A percentile compares a stretch with the other conserved stretches of the same genome.
These are phyloP conservation scores for Hartigia nigra DNA, from an alignment of 2,888 invertebrate species.

Conservation along the genomic window DNA sequence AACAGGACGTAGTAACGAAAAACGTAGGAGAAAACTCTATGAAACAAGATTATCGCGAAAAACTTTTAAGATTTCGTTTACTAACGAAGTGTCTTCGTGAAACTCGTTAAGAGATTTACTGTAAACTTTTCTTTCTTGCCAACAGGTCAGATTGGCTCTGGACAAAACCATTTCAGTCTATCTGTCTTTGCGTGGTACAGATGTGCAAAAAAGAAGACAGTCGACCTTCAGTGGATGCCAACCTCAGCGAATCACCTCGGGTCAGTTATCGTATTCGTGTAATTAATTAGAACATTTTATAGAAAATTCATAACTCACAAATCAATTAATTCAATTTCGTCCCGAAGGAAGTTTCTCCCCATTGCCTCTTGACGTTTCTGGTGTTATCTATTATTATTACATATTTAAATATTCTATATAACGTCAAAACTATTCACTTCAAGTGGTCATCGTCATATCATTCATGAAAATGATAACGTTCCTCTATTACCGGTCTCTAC, in stretches of 20 bases:
- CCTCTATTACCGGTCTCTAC: not conserved
- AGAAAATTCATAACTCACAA: not conserved
- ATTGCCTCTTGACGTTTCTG: not conserved
- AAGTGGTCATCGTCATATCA: not conserved
- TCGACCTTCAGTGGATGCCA: slow-evolving; percentile 55
- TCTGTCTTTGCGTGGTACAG: slow-evolving; percentile 50
- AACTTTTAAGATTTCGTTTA: not conserved
- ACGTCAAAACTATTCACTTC: not conserved
- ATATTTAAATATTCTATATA: not conserved
- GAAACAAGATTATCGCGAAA: not conserved
- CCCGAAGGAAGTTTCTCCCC: too few species aligned
- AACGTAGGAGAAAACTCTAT: not conserved
- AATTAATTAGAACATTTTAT: not conserved
- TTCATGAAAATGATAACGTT: not conserved
- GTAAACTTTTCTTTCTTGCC: not conserved
- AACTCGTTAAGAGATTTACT: not conserved
- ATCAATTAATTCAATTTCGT: not conserved
- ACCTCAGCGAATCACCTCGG: slow-evolving; percentile 51
- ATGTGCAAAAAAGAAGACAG: slow-evolving; percentile 52
- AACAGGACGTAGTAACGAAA: not conserved
- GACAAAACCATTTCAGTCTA: slow-evolving; percentile 57
- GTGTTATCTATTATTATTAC: not conserved
- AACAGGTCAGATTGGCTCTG: slow-evolving; percentile 55
- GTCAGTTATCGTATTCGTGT: slow-evolving; percentile 32
- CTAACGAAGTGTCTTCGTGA: not conserved